phyloP scores from a whole-genome alignment of 1,140 invertebrate genomes.

The Stegodyphus dumicola region DNA sequence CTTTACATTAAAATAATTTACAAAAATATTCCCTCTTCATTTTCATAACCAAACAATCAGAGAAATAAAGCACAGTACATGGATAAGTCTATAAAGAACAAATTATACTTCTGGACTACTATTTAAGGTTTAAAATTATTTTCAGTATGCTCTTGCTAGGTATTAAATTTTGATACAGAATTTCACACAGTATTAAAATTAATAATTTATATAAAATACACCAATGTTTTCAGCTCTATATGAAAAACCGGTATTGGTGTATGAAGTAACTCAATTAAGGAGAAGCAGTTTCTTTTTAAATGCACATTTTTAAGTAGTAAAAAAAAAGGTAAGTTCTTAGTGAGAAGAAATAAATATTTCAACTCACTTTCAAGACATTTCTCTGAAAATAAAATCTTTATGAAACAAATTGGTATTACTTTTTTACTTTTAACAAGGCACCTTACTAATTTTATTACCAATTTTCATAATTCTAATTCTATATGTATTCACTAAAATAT shows the following conservation, averaged over 20 bases:
- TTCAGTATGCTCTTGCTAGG: no score
- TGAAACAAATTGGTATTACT: neutral
- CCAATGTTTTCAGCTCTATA: no score
- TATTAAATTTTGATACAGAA: no score
- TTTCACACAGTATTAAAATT: no score
- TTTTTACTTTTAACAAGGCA: conserved; percentile 38
- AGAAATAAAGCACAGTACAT: neutral
- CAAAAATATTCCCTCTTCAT: conserved; percentile 33
- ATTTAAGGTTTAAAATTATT: no score
- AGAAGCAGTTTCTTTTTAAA: neutral
- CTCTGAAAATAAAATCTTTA: neutral
- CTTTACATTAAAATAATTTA: conserved; percentile 24
- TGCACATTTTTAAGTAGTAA: no score
- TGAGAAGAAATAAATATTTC: neutral
- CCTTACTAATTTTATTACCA: conserved; percentile 25
- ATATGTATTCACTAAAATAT: conserved; percentile 30
- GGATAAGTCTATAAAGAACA: no score
- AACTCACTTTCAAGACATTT: neutral
- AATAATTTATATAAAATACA: no score
- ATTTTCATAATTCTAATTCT: neutral
- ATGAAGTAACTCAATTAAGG: neutral
- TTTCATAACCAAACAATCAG: neutral
- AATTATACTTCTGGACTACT: no score
- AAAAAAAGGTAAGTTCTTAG: no score
- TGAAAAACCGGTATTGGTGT: no score